Evolutionary conservation across 2,888 invertebrate species (phyloP).

Genomic region (Acronicta alni): DNA sequence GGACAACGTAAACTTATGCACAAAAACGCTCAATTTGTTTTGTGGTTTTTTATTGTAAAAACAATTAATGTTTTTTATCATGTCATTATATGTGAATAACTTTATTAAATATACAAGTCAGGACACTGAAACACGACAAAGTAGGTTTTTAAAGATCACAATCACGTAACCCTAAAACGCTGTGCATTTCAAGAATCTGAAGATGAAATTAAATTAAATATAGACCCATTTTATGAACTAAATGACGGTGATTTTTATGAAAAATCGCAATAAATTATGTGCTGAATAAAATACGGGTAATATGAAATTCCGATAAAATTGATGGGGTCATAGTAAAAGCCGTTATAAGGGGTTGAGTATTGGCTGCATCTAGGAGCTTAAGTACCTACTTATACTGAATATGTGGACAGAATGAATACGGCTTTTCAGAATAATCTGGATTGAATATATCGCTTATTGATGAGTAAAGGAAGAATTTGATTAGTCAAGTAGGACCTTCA

Average conservation of each 20-base stretch:
- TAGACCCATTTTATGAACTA: slow-evolving; percentile 17
- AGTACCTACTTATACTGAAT: slow-evolving; percentile 19
- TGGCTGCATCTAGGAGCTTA: slow-evolving; percentile 17
- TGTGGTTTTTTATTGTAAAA: no score
- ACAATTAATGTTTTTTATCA: no score
- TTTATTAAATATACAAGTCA: no score
- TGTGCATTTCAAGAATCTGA: slow-evolving; percentile 21
- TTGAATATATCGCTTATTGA: no score
- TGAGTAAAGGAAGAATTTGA: no score
- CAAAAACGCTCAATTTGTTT: no score
- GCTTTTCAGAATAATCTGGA: slow-evolving; percentile 15
- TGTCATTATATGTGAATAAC: no score
- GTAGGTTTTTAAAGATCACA: no score
- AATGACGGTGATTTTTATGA: slow-evolving; percentile 15
- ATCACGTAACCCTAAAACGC: slow-evolving; percentile 10
- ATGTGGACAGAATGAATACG: slow-evolving; percentile 19
- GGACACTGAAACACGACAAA: no score
- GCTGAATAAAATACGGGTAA: slow-evolving; percentile 25
- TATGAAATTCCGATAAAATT: slow-evolving; percentile 49
- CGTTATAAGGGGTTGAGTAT: slow-evolving; percentile 5
- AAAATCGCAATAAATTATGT: slow-evolving; percentile 22
- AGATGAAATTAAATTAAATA: slow-evolving; percentile 19
- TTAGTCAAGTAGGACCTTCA: slow-evolving; percentile 11
- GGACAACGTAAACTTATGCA: no score
- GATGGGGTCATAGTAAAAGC: slow-evolving; percentile 23